A percentile compares a stretch with the other conserved stretches of the same genome.
phyloP scores from a whole-genome alignment of 2,797 vertebrate genomes.

The Capromys pilorides region DNA sequence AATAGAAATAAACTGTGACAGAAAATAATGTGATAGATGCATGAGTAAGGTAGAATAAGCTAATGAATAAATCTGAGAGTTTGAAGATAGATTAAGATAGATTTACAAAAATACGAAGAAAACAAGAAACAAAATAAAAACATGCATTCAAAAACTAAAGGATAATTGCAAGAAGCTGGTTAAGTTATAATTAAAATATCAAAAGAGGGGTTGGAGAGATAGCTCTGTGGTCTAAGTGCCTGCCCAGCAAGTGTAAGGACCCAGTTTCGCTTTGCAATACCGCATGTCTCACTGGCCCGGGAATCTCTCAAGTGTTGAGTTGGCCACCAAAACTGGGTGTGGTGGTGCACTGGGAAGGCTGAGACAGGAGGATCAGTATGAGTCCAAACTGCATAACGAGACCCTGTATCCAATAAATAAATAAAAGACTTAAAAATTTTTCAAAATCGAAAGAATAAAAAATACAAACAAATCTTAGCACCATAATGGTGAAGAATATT shows the following conservation, averaged over 20 bases:
- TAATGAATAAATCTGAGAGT: background rate
- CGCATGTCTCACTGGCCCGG: no score
- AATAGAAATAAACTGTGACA: background rate
- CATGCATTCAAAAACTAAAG: background rate
- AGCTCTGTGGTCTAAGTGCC: no score
- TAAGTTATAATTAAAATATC: background rate
- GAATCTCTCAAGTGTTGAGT: no score
- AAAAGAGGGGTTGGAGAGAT: background rate
- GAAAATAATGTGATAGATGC: background rate
- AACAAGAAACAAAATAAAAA: background rate
- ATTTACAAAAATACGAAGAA: background rate
- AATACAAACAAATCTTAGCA: background rate
- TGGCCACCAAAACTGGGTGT: no score
- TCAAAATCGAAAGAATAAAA: background rate
- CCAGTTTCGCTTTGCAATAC: no score
- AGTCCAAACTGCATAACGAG: no score
- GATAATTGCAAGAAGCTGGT: background rate
- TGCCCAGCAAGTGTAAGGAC: no score
- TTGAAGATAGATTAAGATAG: background rate
- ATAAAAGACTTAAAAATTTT: no score
- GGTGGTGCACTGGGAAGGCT: no score
- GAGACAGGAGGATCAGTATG: no score
- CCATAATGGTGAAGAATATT: background rate
- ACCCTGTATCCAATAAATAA: no score
- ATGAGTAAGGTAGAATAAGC: background rate